Conservation (phyloP, 1,140 invertebrate genomes). For the Cydia amplana region DNA sequence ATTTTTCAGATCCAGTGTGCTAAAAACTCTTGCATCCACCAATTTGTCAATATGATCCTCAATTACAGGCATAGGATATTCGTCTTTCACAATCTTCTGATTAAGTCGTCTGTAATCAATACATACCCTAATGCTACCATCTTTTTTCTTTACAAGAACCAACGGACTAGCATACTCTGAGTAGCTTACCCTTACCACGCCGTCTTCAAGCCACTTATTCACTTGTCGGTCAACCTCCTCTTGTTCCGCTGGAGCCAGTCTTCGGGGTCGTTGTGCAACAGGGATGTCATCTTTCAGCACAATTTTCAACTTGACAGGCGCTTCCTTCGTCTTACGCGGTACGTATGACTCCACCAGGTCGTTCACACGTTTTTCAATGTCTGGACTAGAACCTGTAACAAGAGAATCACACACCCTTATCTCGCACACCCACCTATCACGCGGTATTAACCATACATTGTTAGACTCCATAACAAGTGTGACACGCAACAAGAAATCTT, state of each 20-base stretch:
- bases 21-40: no score
- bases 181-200: neutral
- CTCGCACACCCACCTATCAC: neutral
- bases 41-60: no score
- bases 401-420: neutral
- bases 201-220: constrained; percentile 39
- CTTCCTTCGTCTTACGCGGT: constrained; percentile 29
- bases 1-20: no score
- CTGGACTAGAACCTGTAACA: neutral
- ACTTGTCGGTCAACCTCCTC: constrained; percentile 39
- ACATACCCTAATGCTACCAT: no score
- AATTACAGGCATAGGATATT: no score
- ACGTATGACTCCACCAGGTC: constrained; percentile 16
- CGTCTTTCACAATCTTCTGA: no score
- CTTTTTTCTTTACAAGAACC: no score
- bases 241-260: constrained; percentile 36
- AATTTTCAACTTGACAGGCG: constrained; percentile 38
- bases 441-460: neutral
- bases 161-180: no score
- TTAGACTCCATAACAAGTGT: neutral
- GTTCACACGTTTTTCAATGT: neutral
- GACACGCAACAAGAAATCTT: constrained; percentile 13
- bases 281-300: constrained; percentile 41
- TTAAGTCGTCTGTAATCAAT: no score
- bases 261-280: constrained; percentile 39